Conservation (phyloP, 2,113 vertebrate species). For the Suncus etruscus region DNA sequence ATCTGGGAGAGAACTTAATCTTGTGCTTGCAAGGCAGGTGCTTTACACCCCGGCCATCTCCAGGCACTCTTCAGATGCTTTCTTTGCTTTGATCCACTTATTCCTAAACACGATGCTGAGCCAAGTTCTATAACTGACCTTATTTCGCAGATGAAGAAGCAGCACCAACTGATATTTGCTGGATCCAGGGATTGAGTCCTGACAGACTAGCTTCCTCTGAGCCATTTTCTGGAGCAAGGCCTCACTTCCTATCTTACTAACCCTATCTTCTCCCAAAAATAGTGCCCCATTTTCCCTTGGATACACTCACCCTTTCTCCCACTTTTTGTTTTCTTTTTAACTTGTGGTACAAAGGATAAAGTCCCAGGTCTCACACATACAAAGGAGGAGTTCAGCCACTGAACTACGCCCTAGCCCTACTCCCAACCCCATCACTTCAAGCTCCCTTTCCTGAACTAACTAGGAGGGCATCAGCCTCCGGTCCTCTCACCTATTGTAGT, state of each 20-base stretch:
- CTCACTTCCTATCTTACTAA: not conserved
- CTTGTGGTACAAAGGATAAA: too few relatives aligned
- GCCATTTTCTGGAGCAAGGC: too few relatives aligned
- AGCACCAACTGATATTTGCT: not conserved
- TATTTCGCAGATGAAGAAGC: not conserved
- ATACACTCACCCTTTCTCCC: not conserved
- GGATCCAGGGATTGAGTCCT: not conserved
- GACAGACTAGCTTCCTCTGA: not conserved
- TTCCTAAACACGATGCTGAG: not conserved
- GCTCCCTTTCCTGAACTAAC: not conserved
- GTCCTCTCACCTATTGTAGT: slow-evolving; percentile 86
- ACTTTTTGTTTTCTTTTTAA: too few relatives aligned
- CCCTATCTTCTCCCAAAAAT: not conserved
- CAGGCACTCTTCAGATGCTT: not conserved
- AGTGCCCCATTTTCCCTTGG: not conserved
- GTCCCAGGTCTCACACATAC: too few relatives aligned
- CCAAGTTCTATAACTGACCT: not conserved
- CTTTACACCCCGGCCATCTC: too few relatives aligned
- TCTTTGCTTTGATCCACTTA: not conserved
- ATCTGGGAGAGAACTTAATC: too few relatives aligned
- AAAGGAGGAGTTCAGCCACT: too few relatives aligned
- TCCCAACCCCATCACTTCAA: too few relatives aligned
- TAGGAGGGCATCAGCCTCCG: too few relatives aligned
- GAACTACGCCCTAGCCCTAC: too few relatives aligned
- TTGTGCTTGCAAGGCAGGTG: too few relatives aligned